These are phyloP conservation scores for Ecliptopera silaceata DNA, from an alignment of 2,888 invertebrate species.

Conservation along the genomic window DNA sequence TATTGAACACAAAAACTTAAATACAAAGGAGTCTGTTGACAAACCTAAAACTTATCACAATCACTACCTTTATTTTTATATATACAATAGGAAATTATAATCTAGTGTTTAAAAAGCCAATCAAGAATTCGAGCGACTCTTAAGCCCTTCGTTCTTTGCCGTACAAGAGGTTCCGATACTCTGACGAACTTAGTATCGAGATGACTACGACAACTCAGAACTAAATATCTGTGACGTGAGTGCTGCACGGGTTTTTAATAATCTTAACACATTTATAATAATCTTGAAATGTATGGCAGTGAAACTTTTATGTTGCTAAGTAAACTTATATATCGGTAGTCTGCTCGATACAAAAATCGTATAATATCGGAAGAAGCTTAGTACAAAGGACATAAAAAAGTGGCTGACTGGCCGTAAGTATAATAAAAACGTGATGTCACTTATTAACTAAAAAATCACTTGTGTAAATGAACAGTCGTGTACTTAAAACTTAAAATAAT, in stretches of 20 bases:
- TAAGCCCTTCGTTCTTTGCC: constrained; percentile 20
- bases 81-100: constrained; percentile 33
- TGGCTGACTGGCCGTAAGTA: constrained; percentile 60
- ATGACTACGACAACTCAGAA: neutral
- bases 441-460: constrained; percentile 70
- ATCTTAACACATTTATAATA: no score
- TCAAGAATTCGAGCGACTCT: constrained; percentile 49
- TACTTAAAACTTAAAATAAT: constrained; percentile 72
- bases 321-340: no score
- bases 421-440: constrained; percentile 45
- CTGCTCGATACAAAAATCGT: neutral
- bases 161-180: neutral
- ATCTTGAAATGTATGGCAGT: no score
- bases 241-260: no score
- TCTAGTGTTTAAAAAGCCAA: constrained; percentile 23
- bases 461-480: constrained; percentile 73
- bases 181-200: neutral
- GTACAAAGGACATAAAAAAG: constrained; percentile 37
- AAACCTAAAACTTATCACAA: constrained; percentile 29
- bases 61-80: constrained; percentile 33
- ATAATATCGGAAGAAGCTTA: neutral
- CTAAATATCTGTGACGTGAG: no score
- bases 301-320: no score
- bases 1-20: constrained; percentile 65
- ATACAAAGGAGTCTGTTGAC: constrained; percentile 34